A percentile compares a stretch with the other conserved stretches of the same genome.
Conservation (phyloP, 2,888 invertebrate genomes). For the Kryphioiulus occultus region DNA sequence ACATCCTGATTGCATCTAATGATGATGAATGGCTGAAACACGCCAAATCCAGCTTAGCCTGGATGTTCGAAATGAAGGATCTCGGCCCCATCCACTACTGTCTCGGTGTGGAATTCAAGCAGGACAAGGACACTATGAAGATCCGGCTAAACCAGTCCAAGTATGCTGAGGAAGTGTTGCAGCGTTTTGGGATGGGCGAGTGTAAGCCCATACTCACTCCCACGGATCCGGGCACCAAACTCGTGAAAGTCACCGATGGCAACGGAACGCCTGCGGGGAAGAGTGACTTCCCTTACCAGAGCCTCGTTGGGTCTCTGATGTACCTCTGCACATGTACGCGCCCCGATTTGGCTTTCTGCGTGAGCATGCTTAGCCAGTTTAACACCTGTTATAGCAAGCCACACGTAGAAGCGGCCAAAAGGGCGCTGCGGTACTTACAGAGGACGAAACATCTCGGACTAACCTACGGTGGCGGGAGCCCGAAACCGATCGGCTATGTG, state of each 20-base stretch:
- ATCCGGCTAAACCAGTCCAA: background rate
- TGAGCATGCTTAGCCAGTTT: background rate
- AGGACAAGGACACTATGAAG: background rate
- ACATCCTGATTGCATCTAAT: background rate
- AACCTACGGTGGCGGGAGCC: background rate
- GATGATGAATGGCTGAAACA: background rate
- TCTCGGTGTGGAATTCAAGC: background rate
- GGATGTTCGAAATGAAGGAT: background rate
- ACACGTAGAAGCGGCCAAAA: background rate
- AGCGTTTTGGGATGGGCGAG: background rate
- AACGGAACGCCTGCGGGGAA: background rate
- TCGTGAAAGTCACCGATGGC: background rate
- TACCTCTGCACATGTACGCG: background rate
- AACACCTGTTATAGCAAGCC: background rate
- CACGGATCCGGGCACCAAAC: background rate
- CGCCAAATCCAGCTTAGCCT: background rate
- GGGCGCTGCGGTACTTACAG: constrained; percentile 2
- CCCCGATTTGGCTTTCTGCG: background rate
- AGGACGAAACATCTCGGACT: background rate
- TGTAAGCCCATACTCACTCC: background rate
- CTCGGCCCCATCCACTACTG: background rate
- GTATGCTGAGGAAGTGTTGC: background rate
- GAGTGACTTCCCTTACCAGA: background rate
- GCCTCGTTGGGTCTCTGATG: background rate
- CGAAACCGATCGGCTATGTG: constrained; percentile 54